Base-by-base conservation (phyloP, 1,140 invertebrate species). In the Zophobas atratus region DNA sequence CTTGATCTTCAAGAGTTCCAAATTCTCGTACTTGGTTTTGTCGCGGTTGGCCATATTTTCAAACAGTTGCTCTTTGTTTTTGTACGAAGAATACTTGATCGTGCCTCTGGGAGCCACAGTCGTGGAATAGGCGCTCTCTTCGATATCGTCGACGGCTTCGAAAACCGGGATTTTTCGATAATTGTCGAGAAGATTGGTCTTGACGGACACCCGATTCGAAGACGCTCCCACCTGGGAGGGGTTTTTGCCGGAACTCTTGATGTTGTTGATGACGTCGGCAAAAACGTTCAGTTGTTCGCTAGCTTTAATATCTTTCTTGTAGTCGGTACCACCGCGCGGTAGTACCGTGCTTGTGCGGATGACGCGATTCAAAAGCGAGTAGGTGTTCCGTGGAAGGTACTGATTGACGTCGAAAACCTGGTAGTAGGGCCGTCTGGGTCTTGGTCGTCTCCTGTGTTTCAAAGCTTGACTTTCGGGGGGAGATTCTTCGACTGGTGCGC, bases 251-350 rank as follows among this genome's bases (percentile, higher is more conserved):
- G 75, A 77, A 77, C 81, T 84, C 49, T 81, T 81, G 6, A 86
- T 86, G 63, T 86, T 85, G 48, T 86, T 86, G 46, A 86, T 78
- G 20, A 86, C 77, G 76, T 86, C 86, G 8, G 83, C 80, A 51
- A 86, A 86, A 6, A 86, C 85, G 49, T 83, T 84, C 4, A 86
- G 67, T 76, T 86, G 86, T 77, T 86, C 86, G 49, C 76, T 82
- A 5, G 85, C 84, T 77, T 85, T 85, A 5, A 86, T 86, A 46
- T 86, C 83, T 8, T 85, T 80, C 77, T 86, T 86, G 57, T 86
- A 86, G 55, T 83, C 6, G 81, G 81, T 6, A 83, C 56, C 6
- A 79, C 76, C 20, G 20, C 20, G 20, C 20, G 81, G 81, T 6
- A 83, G 48, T 6, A 79, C 76, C 43, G 82, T 81, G 39, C 53